Conservation (phyloP, 2,797 vertebrate genomes). For the Dermochelys coriacea region DNA sequence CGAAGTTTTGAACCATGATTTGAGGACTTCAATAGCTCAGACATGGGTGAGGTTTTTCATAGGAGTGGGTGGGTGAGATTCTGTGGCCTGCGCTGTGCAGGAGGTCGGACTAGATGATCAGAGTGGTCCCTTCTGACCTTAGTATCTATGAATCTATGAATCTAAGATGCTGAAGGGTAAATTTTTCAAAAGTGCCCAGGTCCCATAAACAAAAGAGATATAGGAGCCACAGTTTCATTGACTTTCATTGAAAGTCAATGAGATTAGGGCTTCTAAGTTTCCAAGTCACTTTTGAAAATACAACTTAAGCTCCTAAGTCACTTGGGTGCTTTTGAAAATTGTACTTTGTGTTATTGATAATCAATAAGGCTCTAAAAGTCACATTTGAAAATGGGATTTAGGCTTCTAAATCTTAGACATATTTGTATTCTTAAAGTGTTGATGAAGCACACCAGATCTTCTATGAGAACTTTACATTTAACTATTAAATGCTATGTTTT, state of each 20-base stretch:
- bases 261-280: neutral
- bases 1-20: no score
- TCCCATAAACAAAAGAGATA: neutral
- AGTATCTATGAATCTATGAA: no score
- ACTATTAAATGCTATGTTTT: neutral
- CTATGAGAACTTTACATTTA: neutral
- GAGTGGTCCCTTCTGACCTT: no score
- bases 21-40: no score
- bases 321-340: neutral
- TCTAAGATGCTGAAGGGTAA: neutral
- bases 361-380: neutral
- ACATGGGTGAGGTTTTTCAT: no score
- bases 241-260: neutral
- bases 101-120: no score
- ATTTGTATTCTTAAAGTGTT: neutral
- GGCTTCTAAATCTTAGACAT: neutral
- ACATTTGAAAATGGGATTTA: neutral
- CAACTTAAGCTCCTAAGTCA: neutral
- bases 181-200: neutral
- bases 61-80: no score
- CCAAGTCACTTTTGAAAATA: neutral
- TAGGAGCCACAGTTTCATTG: neutral
- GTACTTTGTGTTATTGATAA: neutral
- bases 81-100: no score
- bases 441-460: neutral